Evolutionary conservation across 2,888 invertebrate genomes (phyloP), one percentile per base, ranked within the genome.

Genomic region (Dyspetes luteomarginatus): DNA sequence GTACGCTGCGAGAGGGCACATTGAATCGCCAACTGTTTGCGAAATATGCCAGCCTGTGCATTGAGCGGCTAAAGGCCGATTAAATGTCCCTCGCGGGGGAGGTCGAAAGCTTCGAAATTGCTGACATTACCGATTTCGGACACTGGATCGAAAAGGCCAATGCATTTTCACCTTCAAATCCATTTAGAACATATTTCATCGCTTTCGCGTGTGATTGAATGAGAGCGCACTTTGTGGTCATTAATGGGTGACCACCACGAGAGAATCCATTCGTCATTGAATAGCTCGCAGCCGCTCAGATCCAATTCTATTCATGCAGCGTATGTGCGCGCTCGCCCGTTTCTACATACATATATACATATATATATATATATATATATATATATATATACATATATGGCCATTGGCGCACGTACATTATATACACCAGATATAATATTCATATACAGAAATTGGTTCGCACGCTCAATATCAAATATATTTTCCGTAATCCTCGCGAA

Each of bases 1-100:
- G 73, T 67, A 36, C 50, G 68, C n/a, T 52, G 56, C 43, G 36
- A 55, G 60, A 72, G 71, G 80, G 67, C 73, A 67, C 78, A 82
- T 81, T 79, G 71, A 81, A 82, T 81, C 69, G 69, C 82, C 81
- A 84, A 84, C 84, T 84, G 84, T 84, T 84, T 81, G 82, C 82
- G 69, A 82, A 82, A 82, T 81, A 71, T 71, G 62, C 72, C 81
- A 81, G 68, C 77, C 65, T 78, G 74, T 30, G 75, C 56, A 3
- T 28, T 60, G 45, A 71, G 45, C 78, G 52, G 65, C 77, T 71
- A 73, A 79, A 78, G 72, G 75, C 69, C 76, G 76, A 82, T 77
- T 77, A 80, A 80, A 74, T 17, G 26, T 5, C 28, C 68, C 26
- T 12, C 17, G 1, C 28, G 56, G 15, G 56, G 12, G 4, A 17